Base-by-base conservation (phyloP, 2,888 invertebrate species). In the Mythimna ferrago region DNA sequence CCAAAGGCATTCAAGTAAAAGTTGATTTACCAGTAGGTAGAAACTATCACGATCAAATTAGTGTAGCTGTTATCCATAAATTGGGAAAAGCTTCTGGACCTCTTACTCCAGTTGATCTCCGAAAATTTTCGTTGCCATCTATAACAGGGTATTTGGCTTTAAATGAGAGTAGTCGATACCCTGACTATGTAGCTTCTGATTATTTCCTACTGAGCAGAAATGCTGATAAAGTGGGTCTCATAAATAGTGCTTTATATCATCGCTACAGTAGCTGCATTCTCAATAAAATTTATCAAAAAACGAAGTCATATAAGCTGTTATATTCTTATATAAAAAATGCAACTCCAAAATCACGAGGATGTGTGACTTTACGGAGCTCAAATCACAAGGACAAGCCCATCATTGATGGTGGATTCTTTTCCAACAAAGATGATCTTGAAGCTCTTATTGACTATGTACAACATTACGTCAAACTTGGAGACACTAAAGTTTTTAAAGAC, bases 331-430 rank as follows among this genome's bases (percentile, higher is more conserved):
- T 92, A 32, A 80, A 86, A 14, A 78, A 88, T n/a, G 60, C 92
- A 11, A 88, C 89, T 63, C 92, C 92, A 0, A 71, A 89, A 74
- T 92, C 91, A 0, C 89, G 87, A 83, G 94, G 94, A 7, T 77
- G 70, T 48, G 82, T 94, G 0, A 82, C 67, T 48, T 76, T 93
- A 10, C 83, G 79, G 51, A 92, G 86, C 63, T 84, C 80, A 2
- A 74, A 93, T 74, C 90, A 91, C 3, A 76, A 89, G 14, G 89
- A 90, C 5, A 38, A 72, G 0, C 89, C 91, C 0, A 35, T 84
- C 2, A 87, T 94, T 16, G 79, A 86, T 67, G 83, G 84, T 4
- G 89, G 89, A 7, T 90, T 89, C 71, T 91, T 90, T 62, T 86
- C 91, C 0, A 83, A 89, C 10, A 48, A 67, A 11, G n/a, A 66